A percentile compares a stretch with the other conserved stretches of the same genome.
Conservation (phyloP, 2,888 invertebrate genomes). For the Mechanitis messenoides region DNA sequence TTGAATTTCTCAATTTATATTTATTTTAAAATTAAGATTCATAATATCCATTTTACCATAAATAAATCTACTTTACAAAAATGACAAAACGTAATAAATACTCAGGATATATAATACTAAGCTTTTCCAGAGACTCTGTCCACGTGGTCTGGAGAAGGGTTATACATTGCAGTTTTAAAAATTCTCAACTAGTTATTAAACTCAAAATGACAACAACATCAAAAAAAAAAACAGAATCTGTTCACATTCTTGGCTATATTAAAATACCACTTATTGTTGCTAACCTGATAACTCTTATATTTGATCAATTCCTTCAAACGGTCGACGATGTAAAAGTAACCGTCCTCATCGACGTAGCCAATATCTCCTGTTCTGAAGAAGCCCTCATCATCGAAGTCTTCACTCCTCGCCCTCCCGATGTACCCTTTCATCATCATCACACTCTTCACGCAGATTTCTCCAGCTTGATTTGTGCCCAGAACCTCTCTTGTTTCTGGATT, state of each 20-base stretch:
- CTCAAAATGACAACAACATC: too few species aligned
- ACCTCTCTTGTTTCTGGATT: constrained; percentile 78
- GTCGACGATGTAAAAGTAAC: constrained; percentile 54
- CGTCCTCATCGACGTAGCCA: constrained; percentile 59
- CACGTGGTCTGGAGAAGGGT: too few species aligned
- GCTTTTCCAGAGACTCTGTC: too few species aligned
- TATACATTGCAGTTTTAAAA: too few species aligned
- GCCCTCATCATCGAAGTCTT: constrained; percentile 87
- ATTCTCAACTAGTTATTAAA: too few species aligned
- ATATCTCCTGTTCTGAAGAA: constrained; percentile 80
- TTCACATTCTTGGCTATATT: neutral
- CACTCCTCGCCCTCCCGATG: constrained; percentile 54
- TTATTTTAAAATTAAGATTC: too few species aligned
- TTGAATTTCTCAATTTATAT: too few species aligned
- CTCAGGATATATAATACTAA: too few species aligned
- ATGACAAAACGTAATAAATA: too few species aligned
- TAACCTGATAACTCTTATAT: constrained; percentile 62
- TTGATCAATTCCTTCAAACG: constrained; percentile 64
- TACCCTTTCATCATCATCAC: constrained; percentile 89
- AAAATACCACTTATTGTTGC: constrained; percentile 8
- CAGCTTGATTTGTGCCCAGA: constrained; percentile 80
- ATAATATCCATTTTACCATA: too few species aligned
- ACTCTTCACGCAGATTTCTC: constrained; percentile 89
- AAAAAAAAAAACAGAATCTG: too few species aligned
- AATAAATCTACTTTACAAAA: too few species aligned